These are phyloP conservation scores for Operophtera brumata DNA, from an alignment of 2,888 invertebrate species.

Conservation along the genomic window DNA sequence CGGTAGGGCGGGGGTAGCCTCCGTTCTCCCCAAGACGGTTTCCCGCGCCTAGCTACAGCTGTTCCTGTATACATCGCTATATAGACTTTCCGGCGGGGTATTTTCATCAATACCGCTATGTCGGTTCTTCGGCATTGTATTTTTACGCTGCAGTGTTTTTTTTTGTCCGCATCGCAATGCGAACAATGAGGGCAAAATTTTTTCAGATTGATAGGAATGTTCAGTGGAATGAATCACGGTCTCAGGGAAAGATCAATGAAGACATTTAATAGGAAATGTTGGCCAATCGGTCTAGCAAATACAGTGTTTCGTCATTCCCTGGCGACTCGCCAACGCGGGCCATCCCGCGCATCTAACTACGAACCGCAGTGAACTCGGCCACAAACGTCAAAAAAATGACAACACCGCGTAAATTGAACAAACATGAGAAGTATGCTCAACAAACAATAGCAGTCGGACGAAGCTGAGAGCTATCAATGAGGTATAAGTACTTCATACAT, in stretches of 20 bases:
- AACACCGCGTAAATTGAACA: conserved; percentile 43
- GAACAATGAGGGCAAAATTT: not conserved
- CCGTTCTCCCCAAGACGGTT: conserved; percentile 48
- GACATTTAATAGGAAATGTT: conserved; percentile 38
- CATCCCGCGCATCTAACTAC: conserved; percentile 33
- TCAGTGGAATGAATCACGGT: conserved; percentile 16
- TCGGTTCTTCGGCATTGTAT: conserved; percentile 34
- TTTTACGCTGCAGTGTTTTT: conserved; percentile 7
- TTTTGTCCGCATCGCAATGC: conserved; percentile 7
- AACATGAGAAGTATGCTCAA: conserved; percentile 42
- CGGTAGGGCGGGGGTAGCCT: conserved; percentile 51
- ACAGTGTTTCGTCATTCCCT: conserved; percentile 54
- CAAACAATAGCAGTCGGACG: conserved; percentile 37
- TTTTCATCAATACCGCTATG: conserved; percentile 51
- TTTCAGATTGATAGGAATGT: conserved; percentile 1
- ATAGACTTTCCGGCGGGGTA: conserved; percentile 54
- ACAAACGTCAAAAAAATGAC: conserved; percentile 42
- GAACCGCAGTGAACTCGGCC: conserved; percentile 51
- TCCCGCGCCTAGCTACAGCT: conserved; percentile 62
- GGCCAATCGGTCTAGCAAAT: conserved; percentile 41
- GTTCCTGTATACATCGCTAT: conserved; percentile 58
- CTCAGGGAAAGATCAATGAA: conserved; percentile 24
- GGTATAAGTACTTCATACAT: conserved; percentile 13
- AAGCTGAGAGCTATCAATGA: conserved; percentile 13
- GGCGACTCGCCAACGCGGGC: conserved; percentile 50